These are phyloP conservation scores for Plectrocnemia conspersa DNA, from an alignment of 1,140 invertebrate species.

Conservation along the genomic window DNA sequence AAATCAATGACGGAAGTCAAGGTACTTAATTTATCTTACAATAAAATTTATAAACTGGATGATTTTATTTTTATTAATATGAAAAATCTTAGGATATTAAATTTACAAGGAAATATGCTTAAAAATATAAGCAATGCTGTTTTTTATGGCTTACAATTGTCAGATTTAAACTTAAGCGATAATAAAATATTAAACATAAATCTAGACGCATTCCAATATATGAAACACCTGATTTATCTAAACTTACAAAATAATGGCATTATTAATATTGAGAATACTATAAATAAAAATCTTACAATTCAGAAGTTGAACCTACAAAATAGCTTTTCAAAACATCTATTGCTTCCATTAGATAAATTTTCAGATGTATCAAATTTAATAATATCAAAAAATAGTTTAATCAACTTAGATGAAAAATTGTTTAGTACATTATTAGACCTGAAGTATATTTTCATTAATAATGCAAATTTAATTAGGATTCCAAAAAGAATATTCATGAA, in stretches of 20 bases:
- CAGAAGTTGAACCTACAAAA: conserved; percentile 1
- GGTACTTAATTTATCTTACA: conserved; percentile 3
- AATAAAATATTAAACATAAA: neutral
- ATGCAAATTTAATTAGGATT: neutral
- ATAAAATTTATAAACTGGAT: neutral
- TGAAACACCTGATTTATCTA: neutral
- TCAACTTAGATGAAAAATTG: neutral
- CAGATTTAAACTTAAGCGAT: neutral
- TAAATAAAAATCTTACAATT: neutral
- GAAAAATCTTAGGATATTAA: neutral
- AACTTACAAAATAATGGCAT: conserved; percentile 5
- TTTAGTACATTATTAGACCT: neutral
- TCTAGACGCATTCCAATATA: neutral
- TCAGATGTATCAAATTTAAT: neutral
- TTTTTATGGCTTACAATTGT: neutral
- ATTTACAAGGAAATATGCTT: neutral
- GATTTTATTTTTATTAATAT: neutral
- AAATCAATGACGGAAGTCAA: neutral
- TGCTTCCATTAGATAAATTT: neutral
- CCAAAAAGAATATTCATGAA: neutral
- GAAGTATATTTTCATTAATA: neutral
- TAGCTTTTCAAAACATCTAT: neutral
- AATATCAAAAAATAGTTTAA: conserved; percentile 4
- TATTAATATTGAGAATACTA: neutral
- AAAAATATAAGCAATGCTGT: neutral